Conservation (phyloP, 1,140 invertebrate genomes). For the Mercenaria mercenaria region DNA sequence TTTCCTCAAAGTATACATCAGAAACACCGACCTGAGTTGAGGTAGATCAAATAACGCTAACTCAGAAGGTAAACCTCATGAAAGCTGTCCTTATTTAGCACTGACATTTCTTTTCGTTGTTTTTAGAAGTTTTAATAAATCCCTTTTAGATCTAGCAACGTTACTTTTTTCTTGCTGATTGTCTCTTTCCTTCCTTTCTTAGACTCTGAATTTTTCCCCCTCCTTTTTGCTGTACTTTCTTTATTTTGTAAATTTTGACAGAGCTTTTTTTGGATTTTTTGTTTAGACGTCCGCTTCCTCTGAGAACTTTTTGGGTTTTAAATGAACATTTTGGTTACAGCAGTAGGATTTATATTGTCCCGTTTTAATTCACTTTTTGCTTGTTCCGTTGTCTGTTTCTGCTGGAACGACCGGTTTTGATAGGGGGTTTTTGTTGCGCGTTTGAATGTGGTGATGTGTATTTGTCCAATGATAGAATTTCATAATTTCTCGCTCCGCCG, state of each 20-base stretch:
- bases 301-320: neutral
- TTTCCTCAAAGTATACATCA: slow-evolving; percentile 59
- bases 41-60: slow-evolving; percentile 54
- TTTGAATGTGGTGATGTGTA: neutral
- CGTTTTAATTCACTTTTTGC: slow-evolving; percentile 49
- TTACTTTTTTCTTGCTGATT: neutral
- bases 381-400: slow-evolving; percentile 54
- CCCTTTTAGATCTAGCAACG: neutral
- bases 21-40: slow-evolving; percentile 52
- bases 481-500: neutral
- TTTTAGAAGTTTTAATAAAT: slow-evolving; percentile 34
- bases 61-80: neutral
- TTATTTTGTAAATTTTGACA: neutral
- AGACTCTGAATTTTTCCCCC: neutral
- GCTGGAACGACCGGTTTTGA: slow-evolving; percentile 54
- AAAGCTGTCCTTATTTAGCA: no score
- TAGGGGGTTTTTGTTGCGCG: neutral
- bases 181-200: neutral
- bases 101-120: slow-evolving; percentile 13
- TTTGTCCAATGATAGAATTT: slow-evolving; percentile 30
- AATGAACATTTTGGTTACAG: neutral
- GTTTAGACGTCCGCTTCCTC: neutral
- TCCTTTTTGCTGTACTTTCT: neutral
- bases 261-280: neutral
- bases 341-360: slow-evolving; percentile 40